Evolutionary conservation across 2,888 invertebrate species (phyloP), one percentile per base, ranked within the genome.

Genomic region (Agrotis puta): DNA sequence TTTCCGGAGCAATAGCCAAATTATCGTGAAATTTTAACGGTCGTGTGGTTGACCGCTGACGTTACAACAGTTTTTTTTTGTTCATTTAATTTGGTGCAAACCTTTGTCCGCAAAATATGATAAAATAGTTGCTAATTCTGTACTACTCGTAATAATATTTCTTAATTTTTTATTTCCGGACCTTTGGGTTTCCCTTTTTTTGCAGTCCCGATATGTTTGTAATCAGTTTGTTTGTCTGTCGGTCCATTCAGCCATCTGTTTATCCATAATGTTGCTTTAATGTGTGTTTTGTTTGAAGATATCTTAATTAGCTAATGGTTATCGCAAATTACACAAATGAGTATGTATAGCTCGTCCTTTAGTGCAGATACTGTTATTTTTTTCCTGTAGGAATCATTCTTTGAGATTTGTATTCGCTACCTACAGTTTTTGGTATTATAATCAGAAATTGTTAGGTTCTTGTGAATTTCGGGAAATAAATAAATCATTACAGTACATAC

Each of bases 1-100:
- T 92, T 92, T 94, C 91, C 92, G 92, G 91, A 88, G 90, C 90
- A 91, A 91, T 91, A 91, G 90, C 91, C 91, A 92, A 94, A 94
- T 94, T 93, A 92, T 91, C 92, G 91, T 91, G 88, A 87, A 90
- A 87, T 90, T 90, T 91, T 91, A 93, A 94, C 92, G 89, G 92
- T 90, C 80, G 87, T 92, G 92, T 90, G 93, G 92, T 94, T 92
- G 86, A 92, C 92, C 92, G 89, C 91, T 87, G 87, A 86, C 82
- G 84, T 86, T 87, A 87, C 78, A 79, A 76, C 77, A 64, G 76
- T 62, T 78, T 81, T 77, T 79, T 79, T 78, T 74, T 72, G 67
- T 72, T 69, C 27, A 54, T 73, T 61, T 70, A 74, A 76, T 74
- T 39, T 79, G 61, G 50, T 27, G 63, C 56, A 69, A 59, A 72